phyloP scores from a whole-genome alignment of 2,113 vertebrate genomes.

The Orycteropus afer region DNA sequence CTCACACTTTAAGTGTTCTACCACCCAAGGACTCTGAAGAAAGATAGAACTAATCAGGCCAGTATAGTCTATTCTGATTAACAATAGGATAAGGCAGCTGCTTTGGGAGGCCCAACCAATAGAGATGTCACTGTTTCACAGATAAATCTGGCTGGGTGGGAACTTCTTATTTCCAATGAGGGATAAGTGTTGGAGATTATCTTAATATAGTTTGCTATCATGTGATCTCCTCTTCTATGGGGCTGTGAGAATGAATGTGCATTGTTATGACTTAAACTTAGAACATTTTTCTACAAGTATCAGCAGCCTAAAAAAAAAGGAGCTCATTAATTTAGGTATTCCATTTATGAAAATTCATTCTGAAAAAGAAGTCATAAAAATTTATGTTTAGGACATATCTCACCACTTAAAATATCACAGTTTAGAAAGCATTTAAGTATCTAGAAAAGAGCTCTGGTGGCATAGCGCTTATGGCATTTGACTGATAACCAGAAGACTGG shows the following conservation, averaged over 20 bases:
- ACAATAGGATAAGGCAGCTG: background rate
- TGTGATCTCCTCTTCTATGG: background rate
- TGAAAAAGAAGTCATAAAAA: background rate
- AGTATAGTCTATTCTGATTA: background rate
- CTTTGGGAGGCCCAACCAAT: background rate
- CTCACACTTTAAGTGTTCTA: too few relatives aligned
- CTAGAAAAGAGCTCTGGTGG: too few relatives aligned
- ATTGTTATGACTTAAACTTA: background rate
- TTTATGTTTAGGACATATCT: background rate
- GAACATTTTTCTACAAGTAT: background rate
- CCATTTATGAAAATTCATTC: background rate
- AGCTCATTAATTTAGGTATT: background rate
- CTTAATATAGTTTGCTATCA: background rate
- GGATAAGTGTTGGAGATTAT: background rate
- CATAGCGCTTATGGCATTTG: too few relatives aligned
- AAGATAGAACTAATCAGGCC: background rate
- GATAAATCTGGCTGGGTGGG: too few relatives aligned
- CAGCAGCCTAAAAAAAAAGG: background rate
- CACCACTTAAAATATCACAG: background rate
- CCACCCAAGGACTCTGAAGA: too few relatives aligned
- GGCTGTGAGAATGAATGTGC: background rate
- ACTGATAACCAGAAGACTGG: too few relatives aligned
- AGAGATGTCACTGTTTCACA: fast-evolving
- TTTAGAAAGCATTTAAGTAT: background rate
- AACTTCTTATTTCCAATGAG: background rate